Evolutionary conservation across 2,797 vertebrate genomes (phyloP).

Genomic region (Eulemur mongoz): DNA sequence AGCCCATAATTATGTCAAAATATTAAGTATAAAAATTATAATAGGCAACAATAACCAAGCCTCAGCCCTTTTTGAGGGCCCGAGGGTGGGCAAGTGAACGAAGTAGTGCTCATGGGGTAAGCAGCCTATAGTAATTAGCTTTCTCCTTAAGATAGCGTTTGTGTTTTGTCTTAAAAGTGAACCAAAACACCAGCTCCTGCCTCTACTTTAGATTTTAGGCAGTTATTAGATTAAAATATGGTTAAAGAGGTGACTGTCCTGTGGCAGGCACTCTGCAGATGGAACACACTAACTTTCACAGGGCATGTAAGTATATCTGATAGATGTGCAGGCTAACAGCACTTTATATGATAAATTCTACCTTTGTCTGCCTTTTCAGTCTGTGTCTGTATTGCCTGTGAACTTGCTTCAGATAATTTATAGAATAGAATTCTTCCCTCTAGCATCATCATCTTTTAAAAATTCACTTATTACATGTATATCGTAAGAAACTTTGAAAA

Average conservation of each 20-base stretch:
- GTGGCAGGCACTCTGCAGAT: constrained; percentile 44
- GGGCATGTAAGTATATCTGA: neutral
- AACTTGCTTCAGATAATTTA: neutral
- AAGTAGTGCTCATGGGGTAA: neutral
- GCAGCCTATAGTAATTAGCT: neutral
- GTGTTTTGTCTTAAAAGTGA: constrained; percentile 31
- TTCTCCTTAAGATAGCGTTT: neutral
- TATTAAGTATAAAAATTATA: neutral
- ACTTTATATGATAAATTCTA: neutral
- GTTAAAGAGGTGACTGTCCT: constrained; percentile 50
- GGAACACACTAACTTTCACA: constrained; percentile 51
- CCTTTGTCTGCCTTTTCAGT: neutral
- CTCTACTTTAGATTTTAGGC: constrained; percentile 23
- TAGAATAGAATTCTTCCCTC: constrained; percentile 11
- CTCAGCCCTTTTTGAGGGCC: neutral
- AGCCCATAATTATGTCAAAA: neutral
- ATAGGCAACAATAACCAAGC: neutral
- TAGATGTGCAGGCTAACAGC: neutral
- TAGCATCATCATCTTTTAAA: neutral
- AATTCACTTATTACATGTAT: neutral
- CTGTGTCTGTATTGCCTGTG: neutral
- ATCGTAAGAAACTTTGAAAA: neutral
- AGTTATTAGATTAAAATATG: constrained; percentile 62
- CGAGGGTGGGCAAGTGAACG: neutral
- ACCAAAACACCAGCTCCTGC: neutral